A percentile compares a stretch with the other conserved stretches of the same genome.
These are phyloP conservation scores for Drosophila anceps DNA, from an alignment of 2,888 invertebrate species.

Conservation along the genomic window DNA sequence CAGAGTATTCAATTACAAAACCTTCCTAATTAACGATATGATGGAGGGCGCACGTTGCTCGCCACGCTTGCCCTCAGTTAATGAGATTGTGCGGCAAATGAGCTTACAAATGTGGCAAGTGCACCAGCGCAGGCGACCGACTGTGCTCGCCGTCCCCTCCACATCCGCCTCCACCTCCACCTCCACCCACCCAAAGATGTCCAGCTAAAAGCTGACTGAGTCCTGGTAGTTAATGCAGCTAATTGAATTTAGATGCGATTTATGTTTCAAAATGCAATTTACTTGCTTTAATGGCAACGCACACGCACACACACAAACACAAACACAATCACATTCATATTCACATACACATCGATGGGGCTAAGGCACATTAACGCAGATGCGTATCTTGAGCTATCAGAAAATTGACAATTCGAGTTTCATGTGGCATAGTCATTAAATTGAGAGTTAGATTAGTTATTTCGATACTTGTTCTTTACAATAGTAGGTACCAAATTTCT, in stretches of 20 bases:
- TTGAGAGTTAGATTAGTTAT: background rate
- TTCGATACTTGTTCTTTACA: too few relatives aligned
- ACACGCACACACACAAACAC: background rate
- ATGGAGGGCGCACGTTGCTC: constrained; percentile 30
- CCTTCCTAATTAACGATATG: constrained; percentile 65
- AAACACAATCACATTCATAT: background rate
- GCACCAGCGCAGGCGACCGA: background rate
- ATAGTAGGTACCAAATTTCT: too few relatives aligned
- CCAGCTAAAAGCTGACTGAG: constrained; percentile 8
- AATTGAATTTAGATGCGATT: constrained; percentile 73
- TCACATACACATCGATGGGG: too few relatives aligned
- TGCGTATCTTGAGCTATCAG: background rate
- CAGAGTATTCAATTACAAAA: constrained; percentile 65
- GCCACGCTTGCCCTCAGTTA: constrained; percentile 44
- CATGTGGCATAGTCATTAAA: background rate
- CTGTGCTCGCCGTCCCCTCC: background rate
- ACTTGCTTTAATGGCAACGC: constrained; percentile 39
- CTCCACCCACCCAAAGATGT: background rate
- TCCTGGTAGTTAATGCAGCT: constrained; percentile 59
- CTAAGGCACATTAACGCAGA: background rate
- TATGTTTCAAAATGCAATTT: constrained; percentile 67
- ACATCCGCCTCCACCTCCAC: background rate
- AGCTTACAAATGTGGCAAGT: constrained; percentile 53
- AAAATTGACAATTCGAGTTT: background rate
- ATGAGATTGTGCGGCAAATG: constrained; percentile 71